Evolutionary conservation across 2,113 vertebrate genomes (phyloP).

Genomic region (Corythornis cristatus): DNA sequence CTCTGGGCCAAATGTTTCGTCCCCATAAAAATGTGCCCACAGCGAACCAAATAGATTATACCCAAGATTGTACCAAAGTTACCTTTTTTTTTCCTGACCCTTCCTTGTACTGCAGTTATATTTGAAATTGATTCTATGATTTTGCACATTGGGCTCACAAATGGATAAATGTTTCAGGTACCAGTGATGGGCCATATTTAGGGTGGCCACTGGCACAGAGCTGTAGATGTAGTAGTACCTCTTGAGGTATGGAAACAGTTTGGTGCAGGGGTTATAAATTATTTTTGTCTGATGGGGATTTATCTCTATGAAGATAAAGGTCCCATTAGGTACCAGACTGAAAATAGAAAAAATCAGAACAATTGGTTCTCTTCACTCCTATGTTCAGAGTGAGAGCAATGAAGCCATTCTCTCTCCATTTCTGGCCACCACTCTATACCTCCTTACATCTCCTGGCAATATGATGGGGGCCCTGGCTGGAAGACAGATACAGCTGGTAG

Average conservation of each 20-base stretch:
- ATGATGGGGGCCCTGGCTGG: not conserved
- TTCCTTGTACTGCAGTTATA: not conserved
- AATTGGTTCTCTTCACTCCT: not conserved
- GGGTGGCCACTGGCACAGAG: not conserved
- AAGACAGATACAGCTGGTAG: not conserved
- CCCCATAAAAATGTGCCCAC: not conserved
- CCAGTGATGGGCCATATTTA: not conserved
- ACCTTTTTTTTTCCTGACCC: not conserved
- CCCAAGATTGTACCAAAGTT: not conserved
- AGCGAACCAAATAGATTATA: not conserved
- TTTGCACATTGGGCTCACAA: not conserved
- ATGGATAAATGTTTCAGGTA: not conserved
- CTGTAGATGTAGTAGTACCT: not conserved
- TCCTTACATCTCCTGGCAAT: not conserved
- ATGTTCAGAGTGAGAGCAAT: not conserved
- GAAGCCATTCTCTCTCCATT: not conserved
- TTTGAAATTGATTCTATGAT: not conserved
- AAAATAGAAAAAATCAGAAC: not conserved
- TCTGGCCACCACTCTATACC: not conserved
- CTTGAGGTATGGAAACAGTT: not conserved
- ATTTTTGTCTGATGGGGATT: not conserved
- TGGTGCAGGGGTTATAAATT: not conserved
- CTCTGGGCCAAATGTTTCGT: not conserved
- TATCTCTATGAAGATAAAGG: not conserved
- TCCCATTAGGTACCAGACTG: not conserved